Percentiles rank a stretch among this genome's conserved stretches.
Evolutionary conservation across 2,113 vertebrate species (phyloP).

Genomic region (Cyprinodon brontotheroides): DNA sequence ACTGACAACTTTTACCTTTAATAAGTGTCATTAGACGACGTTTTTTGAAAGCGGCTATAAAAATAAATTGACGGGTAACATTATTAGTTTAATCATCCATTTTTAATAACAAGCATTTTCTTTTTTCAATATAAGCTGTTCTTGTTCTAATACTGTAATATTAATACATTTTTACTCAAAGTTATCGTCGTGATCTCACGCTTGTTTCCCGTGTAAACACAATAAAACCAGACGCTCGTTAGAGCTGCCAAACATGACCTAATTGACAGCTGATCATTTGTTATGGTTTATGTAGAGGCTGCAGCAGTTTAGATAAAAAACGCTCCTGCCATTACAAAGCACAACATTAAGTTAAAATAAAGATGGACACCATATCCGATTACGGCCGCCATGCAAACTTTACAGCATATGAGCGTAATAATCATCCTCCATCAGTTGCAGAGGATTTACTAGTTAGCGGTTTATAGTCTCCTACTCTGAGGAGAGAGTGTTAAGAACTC

Average conservation of each 20-base stretch:
- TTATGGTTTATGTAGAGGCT: slow-evolving; percentile 41
- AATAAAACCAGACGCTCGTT: too few relatives aligned
- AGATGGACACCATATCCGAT: slow-evolving; percentile 66
- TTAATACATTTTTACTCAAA: neutral
- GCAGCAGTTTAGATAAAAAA: slow-evolving; percentile 60
- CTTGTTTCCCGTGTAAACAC: neutral
- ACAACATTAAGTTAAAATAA: slow-evolving; percentile 69
- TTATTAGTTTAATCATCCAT: too few relatives aligned
- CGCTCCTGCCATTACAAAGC: slow-evolving; percentile 53
- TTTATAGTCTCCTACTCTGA: slow-evolving; percentile 27
- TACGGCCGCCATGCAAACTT: slow-evolving; percentile 57
- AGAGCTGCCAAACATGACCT: slow-evolving; percentile 29
- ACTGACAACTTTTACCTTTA: too few relatives aligned
- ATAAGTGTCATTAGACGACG: too few relatives aligned
- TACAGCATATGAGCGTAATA: slow-evolving; percentile 67
- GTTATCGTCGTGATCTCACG: neutral
- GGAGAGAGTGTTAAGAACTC: slow-evolving; percentile 29
- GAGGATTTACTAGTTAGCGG: slow-evolving; percentile 46
- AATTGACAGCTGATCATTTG: slow-evolving; percentile 66
- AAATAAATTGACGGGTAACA: too few relatives aligned
- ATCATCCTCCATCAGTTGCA: slow-evolving; percentile 60
- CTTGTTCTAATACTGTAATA: too few relatives aligned
- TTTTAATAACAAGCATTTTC: too few relatives aligned
- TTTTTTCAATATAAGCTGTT: too few relatives aligned
- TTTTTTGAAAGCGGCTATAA: too few relatives aligned